Percentiles rank a stretch among this genome's conserved stretches.
phyloP scores from a whole-genome alignment of 2,888 invertebrate species.

The Xanthostigma xanthostigma region DNA sequence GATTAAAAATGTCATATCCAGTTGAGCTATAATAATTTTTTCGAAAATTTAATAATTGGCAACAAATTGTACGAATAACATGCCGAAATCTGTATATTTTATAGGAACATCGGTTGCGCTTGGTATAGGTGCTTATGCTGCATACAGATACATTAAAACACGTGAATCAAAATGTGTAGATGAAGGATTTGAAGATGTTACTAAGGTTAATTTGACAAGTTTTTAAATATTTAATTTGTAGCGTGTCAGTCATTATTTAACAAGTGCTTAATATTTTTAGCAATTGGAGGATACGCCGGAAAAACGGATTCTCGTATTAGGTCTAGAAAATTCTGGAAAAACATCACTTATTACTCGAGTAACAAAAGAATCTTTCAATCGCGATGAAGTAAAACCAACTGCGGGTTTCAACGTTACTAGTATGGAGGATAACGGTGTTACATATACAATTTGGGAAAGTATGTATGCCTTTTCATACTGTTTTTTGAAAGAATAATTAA shows the following conservation, averaged over 20 bases:
- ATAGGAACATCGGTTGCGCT: conserved; percentile 22
- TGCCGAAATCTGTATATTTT: conserved; percentile 10
- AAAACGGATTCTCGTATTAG: conserved; percentile 25
- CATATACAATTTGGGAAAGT: conserved; percentile 27
- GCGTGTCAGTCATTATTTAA: not conserved
- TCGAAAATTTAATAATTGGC: not conserved
- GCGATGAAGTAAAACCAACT: conserved; percentile 15
- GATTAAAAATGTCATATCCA: too few species aligned
- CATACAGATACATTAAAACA: conserved; percentile 27
- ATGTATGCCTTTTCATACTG: conserved; percentile 11
- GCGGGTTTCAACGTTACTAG: conserved; percentile 25
- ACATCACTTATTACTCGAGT: conserved; percentile 26
- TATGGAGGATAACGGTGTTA: conserved; percentile 19
- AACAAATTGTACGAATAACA: conserved; percentile 7
- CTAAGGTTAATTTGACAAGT: conserved; percentile 21
- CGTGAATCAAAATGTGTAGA: conserved; percentile 26
- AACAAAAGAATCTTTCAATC: conserved; percentile 4
- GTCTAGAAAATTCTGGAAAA: conserved; percentile 26
- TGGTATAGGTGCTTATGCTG: conserved; percentile 26
- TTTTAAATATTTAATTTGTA: conserved; percentile 1
- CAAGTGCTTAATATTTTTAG: not conserved
- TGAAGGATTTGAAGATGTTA: conserved; percentile 29
- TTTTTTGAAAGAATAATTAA: not conserved
- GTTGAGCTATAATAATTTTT: not conserved
- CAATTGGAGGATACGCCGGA: conserved; percentile 27